Base-by-base conservation (phyloP, 2,113 vertebrate genomes). In the Neofelis nebulosa region DNA sequence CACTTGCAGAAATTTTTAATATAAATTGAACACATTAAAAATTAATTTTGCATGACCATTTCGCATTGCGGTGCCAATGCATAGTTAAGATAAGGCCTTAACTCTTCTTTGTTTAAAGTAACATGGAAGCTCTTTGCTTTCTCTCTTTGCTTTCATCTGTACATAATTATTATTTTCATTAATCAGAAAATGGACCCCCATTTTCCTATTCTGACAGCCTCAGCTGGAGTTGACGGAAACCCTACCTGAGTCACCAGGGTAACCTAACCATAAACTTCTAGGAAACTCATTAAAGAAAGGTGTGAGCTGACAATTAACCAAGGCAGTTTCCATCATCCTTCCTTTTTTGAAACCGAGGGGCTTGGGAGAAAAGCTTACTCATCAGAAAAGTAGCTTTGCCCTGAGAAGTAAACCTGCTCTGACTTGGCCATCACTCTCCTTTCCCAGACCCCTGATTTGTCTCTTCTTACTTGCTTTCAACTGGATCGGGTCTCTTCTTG, bases 21-120 rank as follows among this genome's bases (percentile, higher is more conserved):
- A 99, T 99, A 99, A 99, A 99, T 99, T 99, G 99, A 99, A 99
- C 98, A 99, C 99, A 99, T 99, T 99, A 99, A 99, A 99, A 99
- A 99, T 99, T 99, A 99, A 99, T 99, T 99, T 99, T 99, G 99
- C 99, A 99, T 99, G 98, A 99, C 99, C 99, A 99, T 99, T 99
- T 99, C 98, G 98, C 99, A 99, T 99, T 98, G 99, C 99, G 55
- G 99, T 99, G 98, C 99, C 99, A 99, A 99, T 98, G 98, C 99
- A 98, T 98, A 98, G 99, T 99, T 99, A 99, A 99, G 99, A 99
- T 99, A 99, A 99, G 99, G 98, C 98, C 99, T 98, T 99, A 98
- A 98, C 98, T 99, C 99, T 98, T 99, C 99, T 99, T 99, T 99
- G 99, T 99, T 99, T 99, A 99, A 99, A 99, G 98, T 98, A 99